These are phyloP conservation scores for Crypturellus tataupa DNA, from an alignment of 2,797 vertebrate species.

Conservation along the genomic window DNA sequence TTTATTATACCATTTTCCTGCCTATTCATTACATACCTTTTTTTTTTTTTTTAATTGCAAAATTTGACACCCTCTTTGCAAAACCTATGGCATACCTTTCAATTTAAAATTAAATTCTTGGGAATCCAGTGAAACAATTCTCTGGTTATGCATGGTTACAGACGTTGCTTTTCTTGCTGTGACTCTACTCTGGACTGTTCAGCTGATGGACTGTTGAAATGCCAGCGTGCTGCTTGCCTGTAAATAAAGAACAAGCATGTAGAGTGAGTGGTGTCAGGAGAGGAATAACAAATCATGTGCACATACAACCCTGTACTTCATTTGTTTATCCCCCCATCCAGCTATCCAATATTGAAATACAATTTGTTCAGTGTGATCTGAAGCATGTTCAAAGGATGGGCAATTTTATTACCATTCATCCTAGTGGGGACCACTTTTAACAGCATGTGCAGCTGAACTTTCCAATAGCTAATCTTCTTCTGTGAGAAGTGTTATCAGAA, in stretches of 20 bases:
- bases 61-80: neutral
- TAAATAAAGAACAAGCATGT: constrained; percentile 59
- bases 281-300: constrained; percentile 32
- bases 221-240: constrained; percentile 44
- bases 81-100: constrained; percentile 32
- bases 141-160: neutral
- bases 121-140: neutral
- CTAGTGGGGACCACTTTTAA: constrained; percentile 41
- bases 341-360: neutral
- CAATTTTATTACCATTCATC: constrained; percentile 28
- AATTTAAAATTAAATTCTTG: neutral
- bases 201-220: constrained; percentile 49
- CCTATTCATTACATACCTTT: neutral
- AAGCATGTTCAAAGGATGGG: constrained; percentile 24
- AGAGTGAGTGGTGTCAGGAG: constrained; percentile 42
- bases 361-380: constrained; percentile 54
- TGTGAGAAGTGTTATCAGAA: neutral
- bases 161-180: constrained; percentile 12
- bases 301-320: constrained; percentile 28
- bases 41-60: neutral
- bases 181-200: constrained; percentile 30
- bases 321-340: neutral
- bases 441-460: neutral
- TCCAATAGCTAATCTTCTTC: constrained; percentile 16
- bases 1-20: neutral